A percentile compares a stretch with the other conserved stretches of the same genome.
Conservation (phyloP, 2,113 vertebrate species). For the Toxotes chatareus region DNA sequence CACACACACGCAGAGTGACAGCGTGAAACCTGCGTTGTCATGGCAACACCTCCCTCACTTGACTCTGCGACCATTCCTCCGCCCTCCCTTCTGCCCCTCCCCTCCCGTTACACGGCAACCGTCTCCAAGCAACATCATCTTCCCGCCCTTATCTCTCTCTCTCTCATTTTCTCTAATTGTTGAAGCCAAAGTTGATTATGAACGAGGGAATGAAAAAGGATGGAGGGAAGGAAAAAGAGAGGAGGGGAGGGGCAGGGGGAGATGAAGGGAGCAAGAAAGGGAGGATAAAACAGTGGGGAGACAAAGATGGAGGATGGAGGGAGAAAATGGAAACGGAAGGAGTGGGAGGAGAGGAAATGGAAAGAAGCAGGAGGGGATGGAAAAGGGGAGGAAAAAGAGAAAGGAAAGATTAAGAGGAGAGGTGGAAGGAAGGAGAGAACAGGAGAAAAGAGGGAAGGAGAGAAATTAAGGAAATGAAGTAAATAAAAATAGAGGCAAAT, state of each 20-base stretch:
- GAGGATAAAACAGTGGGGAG: not conserved
- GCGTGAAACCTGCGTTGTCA: constrained; percentile 74
- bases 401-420: not conserved
- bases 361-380: not conserved
- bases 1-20: constrained; percentile 59
- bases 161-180: not conserved
- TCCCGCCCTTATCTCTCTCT: not conserved
- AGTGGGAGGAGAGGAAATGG: not conserved
- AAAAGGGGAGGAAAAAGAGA: not conserved
- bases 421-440: not conserved
- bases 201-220: constrained; percentile 20
- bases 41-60: constrained; percentile 76
- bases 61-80: constrained; percentile 50
- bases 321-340: not conserved
- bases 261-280: not conserved
- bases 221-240: not conserved
- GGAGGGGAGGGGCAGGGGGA: not conserved
- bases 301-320: not conserved
- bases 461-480: too few species aligned
- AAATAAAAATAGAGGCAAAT: not conserved
- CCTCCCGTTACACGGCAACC: constrained; percentile 65
- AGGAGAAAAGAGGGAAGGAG: not conserved
- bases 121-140: constrained; percentile 70
- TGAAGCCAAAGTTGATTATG: constrained; percentile 28
- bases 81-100: constrained; percentile 36